phyloP scores from a whole-genome alignment of 2,888 invertebrate genomes.

The Drosophila nigricruria region DNA sequence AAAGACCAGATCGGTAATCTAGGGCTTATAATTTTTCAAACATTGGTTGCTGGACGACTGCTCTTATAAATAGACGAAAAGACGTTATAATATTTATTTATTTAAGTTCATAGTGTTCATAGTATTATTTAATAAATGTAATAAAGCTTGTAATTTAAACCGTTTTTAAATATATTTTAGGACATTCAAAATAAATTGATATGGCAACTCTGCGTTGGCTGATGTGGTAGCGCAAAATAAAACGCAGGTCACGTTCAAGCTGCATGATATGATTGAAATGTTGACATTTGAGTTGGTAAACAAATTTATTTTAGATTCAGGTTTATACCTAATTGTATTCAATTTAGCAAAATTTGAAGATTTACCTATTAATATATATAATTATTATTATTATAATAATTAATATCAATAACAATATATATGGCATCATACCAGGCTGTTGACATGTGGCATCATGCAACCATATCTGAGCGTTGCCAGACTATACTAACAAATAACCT shows the following conservation, averaged over 20 bases:
- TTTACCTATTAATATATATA: no score
- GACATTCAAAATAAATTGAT: not conserved
- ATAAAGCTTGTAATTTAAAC: not conserved
- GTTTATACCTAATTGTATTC: no score
- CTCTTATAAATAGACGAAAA: not conserved
- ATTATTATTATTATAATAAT: no score
- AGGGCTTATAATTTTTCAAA: not conserved
- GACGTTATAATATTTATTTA: not conserved
- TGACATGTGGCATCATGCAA: conserved; percentile 29
- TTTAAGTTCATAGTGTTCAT: not conserved
- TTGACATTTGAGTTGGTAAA: no score
- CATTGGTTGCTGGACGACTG: conserved; percentile 34
- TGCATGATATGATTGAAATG: not conserved
- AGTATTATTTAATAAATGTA: not conserved
- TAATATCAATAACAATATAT: no score
- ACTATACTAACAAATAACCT: conserved; percentile 56
- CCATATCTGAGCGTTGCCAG: conserved; percentile 30
- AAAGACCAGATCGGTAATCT: conserved; percentile 44
- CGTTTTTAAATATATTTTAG: not conserved
- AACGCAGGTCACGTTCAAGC: conserved; percentile 1
- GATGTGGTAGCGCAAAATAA: conserved; percentile 6
- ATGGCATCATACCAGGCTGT: not conserved
- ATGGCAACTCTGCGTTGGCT: conserved; percentile 12
- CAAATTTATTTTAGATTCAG: no score
- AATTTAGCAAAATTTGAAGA: no score